Conservation (phyloP, 2,888 invertebrate species). For the Ramazzottius varieornatus region DNA sequence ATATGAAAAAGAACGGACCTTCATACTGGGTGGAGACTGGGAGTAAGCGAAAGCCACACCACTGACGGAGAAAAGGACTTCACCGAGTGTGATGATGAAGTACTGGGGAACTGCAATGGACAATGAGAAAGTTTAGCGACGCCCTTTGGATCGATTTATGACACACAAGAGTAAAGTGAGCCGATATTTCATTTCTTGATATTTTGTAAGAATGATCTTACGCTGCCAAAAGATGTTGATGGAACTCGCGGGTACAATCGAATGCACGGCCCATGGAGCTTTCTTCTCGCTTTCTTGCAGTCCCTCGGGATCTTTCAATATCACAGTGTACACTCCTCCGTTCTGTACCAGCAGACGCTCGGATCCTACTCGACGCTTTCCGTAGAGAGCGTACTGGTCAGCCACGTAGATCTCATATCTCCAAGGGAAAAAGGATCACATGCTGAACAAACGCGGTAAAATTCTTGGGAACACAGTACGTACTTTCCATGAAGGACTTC, state of each 20-base stretch:
- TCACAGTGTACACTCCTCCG: background rate
- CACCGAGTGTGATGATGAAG: background rate
- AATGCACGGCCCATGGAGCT: background rate
- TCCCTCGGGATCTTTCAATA: background rate
- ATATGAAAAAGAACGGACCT: no score
- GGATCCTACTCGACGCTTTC: background rate
- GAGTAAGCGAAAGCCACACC: slow-evolving; percentile 1
- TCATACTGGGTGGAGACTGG: no score
- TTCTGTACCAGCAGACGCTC: background rate
- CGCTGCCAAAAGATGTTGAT: background rate
- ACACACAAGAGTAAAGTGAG: no score
- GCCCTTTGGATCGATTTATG: no score
- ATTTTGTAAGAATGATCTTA: no score
- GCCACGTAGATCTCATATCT: background rate
- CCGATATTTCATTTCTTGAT: no score
- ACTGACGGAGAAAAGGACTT: slow-evolving; percentile 1
- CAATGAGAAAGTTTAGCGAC: no score
- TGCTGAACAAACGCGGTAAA: no score
- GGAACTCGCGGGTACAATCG: background rate
- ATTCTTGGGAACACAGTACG: background rate
- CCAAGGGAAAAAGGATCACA: no score
- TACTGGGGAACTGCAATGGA: slow-evolving; percentile 1
- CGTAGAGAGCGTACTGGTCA: background rate
- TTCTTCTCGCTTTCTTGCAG: background rate
- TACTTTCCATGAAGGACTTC: background rate